Base-by-base conservation (phyloP, 2,113 vertebrate genomes). In the Regulus satrapa region DNA sequence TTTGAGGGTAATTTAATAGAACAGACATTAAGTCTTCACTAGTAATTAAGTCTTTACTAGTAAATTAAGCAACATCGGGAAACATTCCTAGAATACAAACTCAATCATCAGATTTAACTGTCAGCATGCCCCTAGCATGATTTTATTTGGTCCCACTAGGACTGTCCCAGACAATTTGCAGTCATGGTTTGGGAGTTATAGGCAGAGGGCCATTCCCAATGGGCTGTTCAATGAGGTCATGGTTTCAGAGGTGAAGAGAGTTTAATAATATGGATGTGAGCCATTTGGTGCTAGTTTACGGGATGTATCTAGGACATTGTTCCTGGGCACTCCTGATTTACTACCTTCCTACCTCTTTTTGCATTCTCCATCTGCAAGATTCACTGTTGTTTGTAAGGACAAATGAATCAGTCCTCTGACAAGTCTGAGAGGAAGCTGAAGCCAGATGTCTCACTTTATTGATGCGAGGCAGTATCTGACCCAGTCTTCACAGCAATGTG, bases 31-130 rank as follows among this genome's bases (percentile, higher is more conserved):
- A 76, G 49, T 82, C 45, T 85, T 90, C 59, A 24, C 46, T 80
- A 79, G 58, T 92, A 94, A 95, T 97, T 94, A 96, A 92, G 49
- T 83, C 41, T 76, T 94, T 88, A 88, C 63, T 79, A 88, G 67
- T 88, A 96, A 94, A 95, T 90, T 92, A 95, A 80, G 46, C 68
- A 80, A 36, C 2, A 4, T 59, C 63, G 85, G 85, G 62, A 85
- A 90, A 69, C 0, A 0, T 66, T 95, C 66, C 38, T 51, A 58
- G 90, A 92, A 90, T 80, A 38, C 62, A 76, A 90, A 88, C 26
- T 83, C 38, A 76, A 28, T 88, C 25, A 73, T 82, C 38, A 51
- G 38, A 69, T 82, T 62, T 75, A 74, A 69, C 48, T 59, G 71
- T 80, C 54, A 95, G 79, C 29, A 36, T 19, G 59, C 3, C 26